Percentiles rank a stretch among this genome's conserved stretches.
phyloP scores from a whole-genome alignment of 2,888 invertebrate species.

The Eristalinus aeneus region DNA sequence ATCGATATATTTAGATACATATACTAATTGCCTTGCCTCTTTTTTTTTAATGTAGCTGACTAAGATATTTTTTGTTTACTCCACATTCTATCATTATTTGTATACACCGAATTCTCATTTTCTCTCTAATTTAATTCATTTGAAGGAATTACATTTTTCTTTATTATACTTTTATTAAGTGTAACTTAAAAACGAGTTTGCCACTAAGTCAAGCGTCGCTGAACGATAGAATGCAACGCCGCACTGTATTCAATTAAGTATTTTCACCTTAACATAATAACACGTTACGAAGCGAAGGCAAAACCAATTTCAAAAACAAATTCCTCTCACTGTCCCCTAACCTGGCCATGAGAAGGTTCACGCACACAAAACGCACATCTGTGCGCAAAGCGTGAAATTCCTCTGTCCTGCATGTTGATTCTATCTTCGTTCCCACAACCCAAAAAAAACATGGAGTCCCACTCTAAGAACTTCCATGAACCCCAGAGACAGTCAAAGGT shows the following conservation, averaged over 20 bases:
- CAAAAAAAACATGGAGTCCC: slow-evolving; percentile 1
- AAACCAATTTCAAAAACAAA: not conserved
- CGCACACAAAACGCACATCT: slow-evolving; percentile 27
- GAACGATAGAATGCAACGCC: not conserved
- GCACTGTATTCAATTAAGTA: not conserved
- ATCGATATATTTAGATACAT: too few species aligned
- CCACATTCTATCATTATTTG: too few species aligned
- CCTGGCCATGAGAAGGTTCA: not conserved
- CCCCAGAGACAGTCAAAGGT: not conserved
- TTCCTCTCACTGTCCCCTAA: not conserved
- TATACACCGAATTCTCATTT: too few species aligned
- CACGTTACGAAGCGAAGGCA: not conserved
- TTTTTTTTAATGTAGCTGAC: too few species aligned
- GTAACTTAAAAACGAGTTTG: not conserved
- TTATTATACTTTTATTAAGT: too few species aligned
- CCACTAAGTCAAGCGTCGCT: not conserved
- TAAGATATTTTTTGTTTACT: too few species aligned
- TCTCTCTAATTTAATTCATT: too few species aligned
- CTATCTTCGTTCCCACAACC: slow-evolving; percentile 61
- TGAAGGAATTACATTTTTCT: too few species aligned
- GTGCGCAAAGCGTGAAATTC: slow-evolving; percentile 42
- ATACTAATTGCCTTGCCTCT: too few species aligned
- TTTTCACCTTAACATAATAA: not conserved
- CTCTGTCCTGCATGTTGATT: slow-evolving; percentile 22
- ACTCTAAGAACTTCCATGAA: not conserved